Evolutionary conservation across 2,113 vertebrate genomes (phyloP).

Genomic region (Hemicordylus capensis): DNA sequence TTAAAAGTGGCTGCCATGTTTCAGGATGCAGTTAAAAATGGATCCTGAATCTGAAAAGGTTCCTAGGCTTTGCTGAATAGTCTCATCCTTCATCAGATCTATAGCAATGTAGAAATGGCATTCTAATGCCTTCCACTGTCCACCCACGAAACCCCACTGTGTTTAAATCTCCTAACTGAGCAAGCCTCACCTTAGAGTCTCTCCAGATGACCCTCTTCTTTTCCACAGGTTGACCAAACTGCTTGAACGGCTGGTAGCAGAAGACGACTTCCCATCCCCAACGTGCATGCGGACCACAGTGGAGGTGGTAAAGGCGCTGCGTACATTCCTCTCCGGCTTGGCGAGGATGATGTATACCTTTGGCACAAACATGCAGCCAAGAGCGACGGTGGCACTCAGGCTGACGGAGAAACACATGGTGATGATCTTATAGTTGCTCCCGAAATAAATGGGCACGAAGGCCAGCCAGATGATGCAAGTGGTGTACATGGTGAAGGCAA

Average conservation of each 20-base stretch:
- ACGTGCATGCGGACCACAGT: conserved; percentile 99
- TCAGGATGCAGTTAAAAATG: background rate
- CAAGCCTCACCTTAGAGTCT: conserved; percentile 91
- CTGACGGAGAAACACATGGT: conserved; percentile 99
- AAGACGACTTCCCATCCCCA: conserved; percentile 94
- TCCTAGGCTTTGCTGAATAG: background rate
- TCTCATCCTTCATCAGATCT: background rate
- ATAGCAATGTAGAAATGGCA: background rate
- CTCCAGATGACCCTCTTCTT: conserved; percentile 92
- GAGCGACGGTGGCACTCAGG: conserved; percentile 95
- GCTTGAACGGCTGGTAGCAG: conserved; percentile 92
- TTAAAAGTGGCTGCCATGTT: background rate
- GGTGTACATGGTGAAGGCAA: conserved; percentile 99
- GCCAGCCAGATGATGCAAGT: conserved; percentile 99
- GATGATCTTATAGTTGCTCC: conserved; percentile 99
- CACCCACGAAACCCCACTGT: background rate
- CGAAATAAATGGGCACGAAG: conserved; percentile 99
- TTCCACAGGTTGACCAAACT: conserved; percentile 97
- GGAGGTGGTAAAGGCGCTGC: conserved; percentile 96
- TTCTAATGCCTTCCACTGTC: background rate
- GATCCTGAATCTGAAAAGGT: background rate
- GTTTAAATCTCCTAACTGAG: conserved; percentile 18
- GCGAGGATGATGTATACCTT: conserved; percentile 99
- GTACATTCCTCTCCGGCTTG: conserved; percentile 97
- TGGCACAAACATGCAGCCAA: conserved; percentile 97